These are phyloP conservation scores for Ceratina australensis DNA, from an alignment of 1,140 invertebrate genomes.

Conservation along the genomic window DNA sequence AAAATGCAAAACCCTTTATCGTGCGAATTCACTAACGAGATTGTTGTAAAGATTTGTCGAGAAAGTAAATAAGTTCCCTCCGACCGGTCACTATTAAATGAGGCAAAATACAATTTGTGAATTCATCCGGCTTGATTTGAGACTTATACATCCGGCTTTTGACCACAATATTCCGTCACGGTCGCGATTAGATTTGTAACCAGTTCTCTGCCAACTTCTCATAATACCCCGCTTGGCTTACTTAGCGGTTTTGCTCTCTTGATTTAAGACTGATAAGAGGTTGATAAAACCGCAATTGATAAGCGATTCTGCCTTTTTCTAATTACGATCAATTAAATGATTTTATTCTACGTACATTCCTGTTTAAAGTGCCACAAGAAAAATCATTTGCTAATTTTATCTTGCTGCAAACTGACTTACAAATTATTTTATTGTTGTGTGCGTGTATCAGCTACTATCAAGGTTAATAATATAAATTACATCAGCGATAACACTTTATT, in stretches of 20 bases:
- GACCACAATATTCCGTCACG: conserved; percentile 19
- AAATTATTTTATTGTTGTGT: too few relatives aligned
- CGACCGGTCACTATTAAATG: conserved; percentile 2
- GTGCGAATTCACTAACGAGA: too few relatives aligned
- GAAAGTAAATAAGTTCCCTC: too few relatives aligned
- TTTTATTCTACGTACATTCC: too few relatives aligned
- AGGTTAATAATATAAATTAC: too few relatives aligned
- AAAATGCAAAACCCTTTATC: too few relatives aligned
- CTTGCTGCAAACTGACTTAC: too few relatives aligned
- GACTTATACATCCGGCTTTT: conserved; percentile 26
- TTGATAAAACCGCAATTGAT: conserved; percentile 31
- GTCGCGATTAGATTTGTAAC: conserved; percentile 48
- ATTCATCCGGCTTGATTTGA: neutral
- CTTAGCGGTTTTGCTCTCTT: neutral
- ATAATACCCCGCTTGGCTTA: neutral
- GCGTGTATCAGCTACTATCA: too few relatives aligned
- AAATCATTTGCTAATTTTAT: too few relatives aligned
- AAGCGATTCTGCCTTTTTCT: neutral
- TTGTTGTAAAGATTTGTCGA: too few relatives aligned
- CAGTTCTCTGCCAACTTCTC: neutral
- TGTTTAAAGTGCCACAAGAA: too few relatives aligned
- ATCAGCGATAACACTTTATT: too few relatives aligned
- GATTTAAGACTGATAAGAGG: neutral
- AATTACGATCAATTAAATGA: neutral
- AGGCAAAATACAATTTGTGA: neutral